Evolutionary conservation across 2,888 invertebrate genomes (phyloP).

Genomic region (Dynastes tityus): DNA sequence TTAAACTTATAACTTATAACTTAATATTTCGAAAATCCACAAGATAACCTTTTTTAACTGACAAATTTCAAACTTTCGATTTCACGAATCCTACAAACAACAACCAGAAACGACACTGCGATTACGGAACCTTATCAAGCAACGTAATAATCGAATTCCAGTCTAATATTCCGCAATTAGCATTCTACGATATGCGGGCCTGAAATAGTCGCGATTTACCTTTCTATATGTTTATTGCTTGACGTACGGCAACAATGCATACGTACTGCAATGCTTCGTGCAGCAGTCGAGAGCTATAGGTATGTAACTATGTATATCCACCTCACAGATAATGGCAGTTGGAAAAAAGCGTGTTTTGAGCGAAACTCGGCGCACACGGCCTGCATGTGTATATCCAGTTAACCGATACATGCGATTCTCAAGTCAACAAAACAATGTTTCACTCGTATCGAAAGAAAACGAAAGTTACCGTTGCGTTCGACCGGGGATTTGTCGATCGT

Average conservation of each 20-base stretch:
- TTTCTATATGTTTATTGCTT: not conserved
- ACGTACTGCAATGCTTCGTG: not conserved
- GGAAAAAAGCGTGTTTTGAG: not conserved
- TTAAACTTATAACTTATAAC: too few relatives aligned
- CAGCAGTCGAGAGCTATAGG: not conserved
- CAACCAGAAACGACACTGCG: too few relatives aligned
- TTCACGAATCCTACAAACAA: too few relatives aligned
- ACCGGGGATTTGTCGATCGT: not conserved
- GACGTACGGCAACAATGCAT: not conserved
- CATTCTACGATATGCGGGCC: not conserved
- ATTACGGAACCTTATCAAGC: too few relatives aligned
- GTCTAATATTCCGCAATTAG: constrained; percentile 11
- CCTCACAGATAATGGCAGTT: not conserved
- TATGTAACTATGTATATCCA: not conserved
- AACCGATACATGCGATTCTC: not conserved
- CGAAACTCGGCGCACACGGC: not conserved
- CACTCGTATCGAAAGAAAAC: constrained; percentile 5
- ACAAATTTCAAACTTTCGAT: too few relatives aligned
- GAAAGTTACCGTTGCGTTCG: constrained; percentile 9
- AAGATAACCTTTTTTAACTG: too few relatives aligned
- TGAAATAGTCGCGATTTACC: constrained; percentile 5
- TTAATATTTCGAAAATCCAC: too few relatives aligned
- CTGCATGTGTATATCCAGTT: not conserved
- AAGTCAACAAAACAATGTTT: not conserved
- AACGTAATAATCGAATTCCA: not conserved